These are phyloP conservation scores for Poecile atricapillus DNA, from an alignment of 2,113 vertebrate genomes.

Conservation along the genomic window DNA sequence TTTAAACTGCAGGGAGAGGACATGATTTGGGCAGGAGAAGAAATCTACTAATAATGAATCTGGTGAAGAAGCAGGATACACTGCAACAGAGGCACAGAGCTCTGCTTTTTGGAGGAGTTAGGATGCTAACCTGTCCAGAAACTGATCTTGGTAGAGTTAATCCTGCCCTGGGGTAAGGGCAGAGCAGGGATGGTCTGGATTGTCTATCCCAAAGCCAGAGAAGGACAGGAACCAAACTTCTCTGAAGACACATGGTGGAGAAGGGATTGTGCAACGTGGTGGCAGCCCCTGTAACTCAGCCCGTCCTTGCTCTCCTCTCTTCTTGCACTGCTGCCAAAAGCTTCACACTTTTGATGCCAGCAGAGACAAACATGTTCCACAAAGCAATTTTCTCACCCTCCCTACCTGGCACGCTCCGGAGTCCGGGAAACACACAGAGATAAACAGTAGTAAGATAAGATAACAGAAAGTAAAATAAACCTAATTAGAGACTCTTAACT, in stretches of 20 bases:
- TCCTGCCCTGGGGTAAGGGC: neutral
- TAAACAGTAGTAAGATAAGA: neutral
- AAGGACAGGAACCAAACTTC: neutral
- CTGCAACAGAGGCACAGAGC: neutral
- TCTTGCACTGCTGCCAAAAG: neutral
- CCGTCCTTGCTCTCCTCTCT: neutral
- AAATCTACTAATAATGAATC: neutral
- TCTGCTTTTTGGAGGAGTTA: neutral
- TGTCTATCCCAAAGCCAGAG: neutral
- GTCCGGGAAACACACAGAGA: neutral
- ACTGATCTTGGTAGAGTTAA: neutral
- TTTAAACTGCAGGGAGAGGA: neutral
- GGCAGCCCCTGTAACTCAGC: neutral
- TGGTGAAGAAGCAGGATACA: neutral
- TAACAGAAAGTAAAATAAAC: constrained; percentile 10
- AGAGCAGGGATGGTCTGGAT: neutral
- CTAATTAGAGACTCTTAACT: neutral
- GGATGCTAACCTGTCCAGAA: neutral
- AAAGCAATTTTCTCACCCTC: neutral
- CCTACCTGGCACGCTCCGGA: neutral
- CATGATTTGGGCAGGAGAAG: neutral
- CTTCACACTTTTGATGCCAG: neutral
- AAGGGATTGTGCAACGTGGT: neutral
- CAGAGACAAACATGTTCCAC: neutral
- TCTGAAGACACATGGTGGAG: neutral